phyloP scores from a whole-genome alignment of 2,797 vertebrate species.

The Clarias fuscus region DNA sequence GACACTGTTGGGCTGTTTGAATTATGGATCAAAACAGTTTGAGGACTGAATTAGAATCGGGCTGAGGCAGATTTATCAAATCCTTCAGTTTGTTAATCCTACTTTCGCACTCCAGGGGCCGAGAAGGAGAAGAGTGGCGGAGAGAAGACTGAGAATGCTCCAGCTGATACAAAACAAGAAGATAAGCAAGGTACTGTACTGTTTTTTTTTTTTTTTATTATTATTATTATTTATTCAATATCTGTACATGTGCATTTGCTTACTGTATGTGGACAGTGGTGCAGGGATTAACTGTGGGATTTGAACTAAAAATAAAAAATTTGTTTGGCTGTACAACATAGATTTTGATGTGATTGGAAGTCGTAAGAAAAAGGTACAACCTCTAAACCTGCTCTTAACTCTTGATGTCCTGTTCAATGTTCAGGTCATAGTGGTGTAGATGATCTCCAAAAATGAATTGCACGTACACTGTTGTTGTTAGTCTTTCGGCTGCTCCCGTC shows the following conservation, averaged over 20 bases:
- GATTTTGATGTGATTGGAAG: background rate
- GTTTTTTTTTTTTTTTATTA: background rate
- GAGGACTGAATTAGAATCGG: constrained; percentile 35
- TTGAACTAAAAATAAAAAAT: background rate
- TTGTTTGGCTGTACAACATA: background rate
- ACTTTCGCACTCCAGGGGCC: constrained; percentile 26
- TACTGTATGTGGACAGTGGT: background rate
- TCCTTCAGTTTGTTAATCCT: constrained; percentile 36
- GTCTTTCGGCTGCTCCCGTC: too few relatives aligned
- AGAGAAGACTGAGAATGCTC: constrained; percentile 17
- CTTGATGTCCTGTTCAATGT: background rate
- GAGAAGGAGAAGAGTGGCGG: constrained; percentile 15
- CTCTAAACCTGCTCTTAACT: background rate
- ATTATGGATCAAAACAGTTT: constrained; percentile 52
- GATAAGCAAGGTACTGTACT: constrained; percentile 33
- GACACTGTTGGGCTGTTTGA: constrained; percentile 46
- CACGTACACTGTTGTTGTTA: too few relatives aligned
- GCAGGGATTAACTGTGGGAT: background rate
- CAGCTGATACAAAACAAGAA: constrained; percentile 18
- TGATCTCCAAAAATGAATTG: background rate
- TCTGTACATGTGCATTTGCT: background rate
- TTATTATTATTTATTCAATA: background rate
- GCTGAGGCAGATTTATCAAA: constrained; percentile 24
- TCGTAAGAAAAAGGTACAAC: background rate
- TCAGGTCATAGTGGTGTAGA: background rate